A percentile compares a stretch with the other conserved stretches of the same genome.
These are phyloP conservation scores for Lagocephalus sceleratus DNA, from an alignment of 2,797 vertebrate genomes.

Conservation along the genomic window DNA sequence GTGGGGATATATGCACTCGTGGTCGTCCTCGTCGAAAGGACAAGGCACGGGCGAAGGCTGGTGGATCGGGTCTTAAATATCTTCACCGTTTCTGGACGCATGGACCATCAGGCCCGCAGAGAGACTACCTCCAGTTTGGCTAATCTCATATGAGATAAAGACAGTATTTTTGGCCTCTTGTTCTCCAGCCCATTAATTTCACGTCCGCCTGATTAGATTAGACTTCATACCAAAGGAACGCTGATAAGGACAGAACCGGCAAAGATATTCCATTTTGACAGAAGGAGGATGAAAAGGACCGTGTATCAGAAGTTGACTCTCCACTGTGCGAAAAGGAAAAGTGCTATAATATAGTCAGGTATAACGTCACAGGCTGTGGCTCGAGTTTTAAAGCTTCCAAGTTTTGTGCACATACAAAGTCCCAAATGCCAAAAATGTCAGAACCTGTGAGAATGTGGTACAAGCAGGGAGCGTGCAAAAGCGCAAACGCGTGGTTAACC, in stretches of 20 bases:
- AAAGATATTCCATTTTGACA: conserved; percentile 11
- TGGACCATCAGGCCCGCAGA: conserved; percentile 73
- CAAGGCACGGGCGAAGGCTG: conserved; percentile 65
- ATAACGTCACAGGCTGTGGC: background rate
- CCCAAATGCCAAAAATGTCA: conserved; percentile 5
- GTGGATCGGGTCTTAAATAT: conserved; percentile 73
- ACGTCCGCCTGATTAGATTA: conserved; percentile 20
- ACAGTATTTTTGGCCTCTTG: background rate
- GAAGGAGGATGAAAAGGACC: conserved; percentile 4
- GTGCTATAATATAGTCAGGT: background rate
- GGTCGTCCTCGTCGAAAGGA: conserved; percentile 69
- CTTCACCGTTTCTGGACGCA: conserved; percentile 89
- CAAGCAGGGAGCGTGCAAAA: conserved; percentile 1
- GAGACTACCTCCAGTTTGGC: conserved; percentile 93
- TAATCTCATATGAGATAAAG: conserved; percentile 85
- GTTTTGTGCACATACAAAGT: conserved; percentile 8
- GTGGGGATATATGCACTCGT: conserved; percentile 66
- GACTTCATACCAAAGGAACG: conserved; percentile 12
- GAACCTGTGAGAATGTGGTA: conserved; percentile 4
- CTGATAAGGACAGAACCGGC: conserved; percentile 11
- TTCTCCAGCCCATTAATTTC: conserved; percentile 16
- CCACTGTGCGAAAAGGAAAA: conserved; percentile 2
- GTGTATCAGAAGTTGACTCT: background rate
- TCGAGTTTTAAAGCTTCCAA: conserved; percentile 1
- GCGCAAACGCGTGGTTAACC: conserved; percentile 7